Conservation (phyloP, 2,888 invertebrate species). For the Napeogenes inachia region DNA sequence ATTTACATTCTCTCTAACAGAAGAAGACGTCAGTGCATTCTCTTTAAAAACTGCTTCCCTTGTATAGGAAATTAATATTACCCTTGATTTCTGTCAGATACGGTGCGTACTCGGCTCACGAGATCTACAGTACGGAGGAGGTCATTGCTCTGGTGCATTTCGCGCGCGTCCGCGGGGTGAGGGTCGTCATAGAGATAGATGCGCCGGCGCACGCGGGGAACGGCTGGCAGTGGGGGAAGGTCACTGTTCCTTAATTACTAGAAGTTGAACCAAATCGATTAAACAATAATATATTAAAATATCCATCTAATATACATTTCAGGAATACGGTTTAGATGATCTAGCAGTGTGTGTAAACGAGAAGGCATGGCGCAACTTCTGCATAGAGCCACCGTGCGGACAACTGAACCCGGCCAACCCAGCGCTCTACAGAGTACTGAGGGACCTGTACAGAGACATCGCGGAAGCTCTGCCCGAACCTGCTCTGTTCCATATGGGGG, state of each 20-base stretch:
- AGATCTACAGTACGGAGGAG: constrained; percentile 82
- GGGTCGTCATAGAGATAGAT: constrained; percentile 92
- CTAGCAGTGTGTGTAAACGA: constrained; percentile 82
- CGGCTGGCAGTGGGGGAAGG: constrained; percentile 90
- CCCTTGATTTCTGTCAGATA: constrained; percentile 62
- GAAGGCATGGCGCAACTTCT: constrained; percentile 83
- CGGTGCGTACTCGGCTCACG: constrained; percentile 83
- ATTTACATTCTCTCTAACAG: too few relatives aligned
- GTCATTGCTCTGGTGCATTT: constrained; percentile 83
- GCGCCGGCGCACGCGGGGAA: constrained; percentile 91
- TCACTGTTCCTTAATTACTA: background rate
- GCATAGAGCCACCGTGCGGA: constrained; percentile 91
- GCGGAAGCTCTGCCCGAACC: constrained; percentile 76
- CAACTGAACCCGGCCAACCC: constrained; percentile 89
- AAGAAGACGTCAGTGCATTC: too few relatives aligned
- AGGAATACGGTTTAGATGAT: constrained; percentile 79
- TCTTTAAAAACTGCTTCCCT: too few relatives aligned
- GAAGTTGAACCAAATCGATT: too few relatives aligned
- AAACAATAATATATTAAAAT: too few relatives aligned
- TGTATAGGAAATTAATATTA: too few relatives aligned
- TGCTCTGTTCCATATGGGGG: constrained; percentile 87
- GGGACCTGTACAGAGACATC: constrained; percentile 83
- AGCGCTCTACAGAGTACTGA: constrained; percentile 81
- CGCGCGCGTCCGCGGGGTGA: constrained; percentile 87
- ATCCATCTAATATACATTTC: constrained; percentile 24